Percentiles rank a stretch among this genome's conserved stretches.
These are phyloP conservation scores for Balaenoptera acutorostrata DNA, from an alignment of 2,113 vertebrate species.

Conservation along the genomic window DNA sequence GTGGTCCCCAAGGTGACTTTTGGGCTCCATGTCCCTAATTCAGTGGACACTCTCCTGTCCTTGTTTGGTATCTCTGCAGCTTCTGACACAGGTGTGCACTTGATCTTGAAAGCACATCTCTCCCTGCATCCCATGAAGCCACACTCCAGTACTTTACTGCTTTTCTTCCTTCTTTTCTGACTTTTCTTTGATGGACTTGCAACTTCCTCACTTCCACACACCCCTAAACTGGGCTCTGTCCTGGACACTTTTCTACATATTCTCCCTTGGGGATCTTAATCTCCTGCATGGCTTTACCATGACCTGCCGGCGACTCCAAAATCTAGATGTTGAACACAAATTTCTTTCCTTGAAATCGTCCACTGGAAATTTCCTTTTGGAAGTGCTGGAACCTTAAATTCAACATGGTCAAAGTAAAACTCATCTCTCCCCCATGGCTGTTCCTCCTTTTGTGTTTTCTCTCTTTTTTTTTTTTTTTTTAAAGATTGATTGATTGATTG, in stretches of 20 bases:
- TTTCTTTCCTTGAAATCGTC: neutral
- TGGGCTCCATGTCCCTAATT: neutral
- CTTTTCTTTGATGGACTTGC: neutral
- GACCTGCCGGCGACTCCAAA: neutral
- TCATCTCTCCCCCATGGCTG: neutral
- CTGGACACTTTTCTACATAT: no score
- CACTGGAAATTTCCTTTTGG: neutral
- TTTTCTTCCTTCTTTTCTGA: neutral
- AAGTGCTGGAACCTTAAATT: neutral
- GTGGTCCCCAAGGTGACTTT: neutral
- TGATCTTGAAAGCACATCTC: neutral
- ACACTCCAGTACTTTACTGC: no score
- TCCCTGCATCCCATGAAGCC: no score
- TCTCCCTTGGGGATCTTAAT: neutral
- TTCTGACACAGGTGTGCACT: no score
- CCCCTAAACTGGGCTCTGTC: neutral
- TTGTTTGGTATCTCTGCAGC: no score
- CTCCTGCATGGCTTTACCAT: neutral
- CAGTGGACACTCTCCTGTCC: neutral
- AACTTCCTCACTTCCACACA: neutral
- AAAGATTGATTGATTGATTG: no score
- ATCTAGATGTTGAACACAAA: neutral
- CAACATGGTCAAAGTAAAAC: neutral
- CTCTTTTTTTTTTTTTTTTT: no score
- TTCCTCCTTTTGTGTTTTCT: neutral